phyloP scores from a whole-genome alignment of 2,888 invertebrate species.

The Hedya salicella region DNA sequence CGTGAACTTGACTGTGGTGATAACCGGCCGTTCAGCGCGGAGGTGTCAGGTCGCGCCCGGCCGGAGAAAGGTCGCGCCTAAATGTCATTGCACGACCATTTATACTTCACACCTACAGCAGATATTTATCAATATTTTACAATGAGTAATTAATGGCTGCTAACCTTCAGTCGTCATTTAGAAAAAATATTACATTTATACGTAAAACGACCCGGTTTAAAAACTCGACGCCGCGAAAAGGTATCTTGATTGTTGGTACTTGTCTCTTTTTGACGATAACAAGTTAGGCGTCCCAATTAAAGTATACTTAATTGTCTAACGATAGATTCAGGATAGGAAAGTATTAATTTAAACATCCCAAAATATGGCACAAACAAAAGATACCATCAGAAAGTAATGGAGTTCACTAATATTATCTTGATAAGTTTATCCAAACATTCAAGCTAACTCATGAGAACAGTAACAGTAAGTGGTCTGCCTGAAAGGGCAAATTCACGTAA shows the following conservation, averaged over 20 bases:
- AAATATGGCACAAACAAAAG: neutral
- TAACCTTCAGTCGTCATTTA: neutral
- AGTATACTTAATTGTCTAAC: too few relatives aligned
- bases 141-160: constrained; percentile 6
- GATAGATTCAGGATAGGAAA: neutral
- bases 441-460: constrained; percentile 27
- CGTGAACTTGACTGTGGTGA: constrained; percentile 77
- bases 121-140: constrained; percentile 12
- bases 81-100: constrained; percentile 40
- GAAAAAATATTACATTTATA: neutral
- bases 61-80: constrained; percentile 56
- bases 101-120: constrained; percentile 21
- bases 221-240: neutral
- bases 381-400: constrained; percentile 22
- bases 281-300: too few relatives aligned
- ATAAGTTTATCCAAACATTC: constrained; percentile 29
- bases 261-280: too few relatives aligned
- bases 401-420: constrained; percentile 12
- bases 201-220: neutral
- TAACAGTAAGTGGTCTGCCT: constrained; percentile 15
- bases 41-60: constrained; percentile 34
- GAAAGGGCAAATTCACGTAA: constrained; percentile 44
- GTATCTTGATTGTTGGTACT: neutral
- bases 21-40: constrained; percentile 55
- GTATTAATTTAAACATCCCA: neutral